These are phyloP conservation scores for Tachycineta bicolor DNA, from an alignment of 2,113 vertebrate genomes.

Conservation along the genomic window DNA sequence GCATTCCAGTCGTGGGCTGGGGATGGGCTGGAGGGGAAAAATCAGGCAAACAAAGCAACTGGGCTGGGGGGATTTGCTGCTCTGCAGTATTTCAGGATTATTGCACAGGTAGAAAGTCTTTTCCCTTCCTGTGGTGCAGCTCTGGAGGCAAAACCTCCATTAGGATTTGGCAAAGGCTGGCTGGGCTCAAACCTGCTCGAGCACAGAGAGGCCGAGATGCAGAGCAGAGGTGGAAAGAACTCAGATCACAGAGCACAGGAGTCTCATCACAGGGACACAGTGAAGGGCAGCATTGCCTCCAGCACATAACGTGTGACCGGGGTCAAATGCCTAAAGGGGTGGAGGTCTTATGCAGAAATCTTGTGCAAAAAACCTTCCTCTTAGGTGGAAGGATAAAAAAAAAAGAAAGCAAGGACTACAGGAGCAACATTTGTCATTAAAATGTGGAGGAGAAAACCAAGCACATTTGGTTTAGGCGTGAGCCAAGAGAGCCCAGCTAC, in stretches of 20 bases:
- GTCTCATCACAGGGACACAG: background rate
- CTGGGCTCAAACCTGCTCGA: background rate
- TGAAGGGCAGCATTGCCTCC: background rate
- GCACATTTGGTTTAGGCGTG: background rate
- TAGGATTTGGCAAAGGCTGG: background rate
- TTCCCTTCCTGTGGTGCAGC: background rate
- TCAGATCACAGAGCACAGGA: background rate
- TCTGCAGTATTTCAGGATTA: background rate
- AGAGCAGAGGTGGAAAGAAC: background rate
- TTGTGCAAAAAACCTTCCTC: background rate
- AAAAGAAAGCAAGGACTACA: background rate
- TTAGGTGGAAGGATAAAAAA: background rate
- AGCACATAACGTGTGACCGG: background rate
- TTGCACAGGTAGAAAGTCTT: background rate
- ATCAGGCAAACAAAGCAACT: fast-evolving
- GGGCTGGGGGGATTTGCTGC: background rate
- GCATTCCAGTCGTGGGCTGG: fast-evolving
- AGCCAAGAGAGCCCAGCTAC: background rate
- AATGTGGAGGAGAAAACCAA: background rate
- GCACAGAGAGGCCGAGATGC: background rate
- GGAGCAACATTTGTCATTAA: background rate
- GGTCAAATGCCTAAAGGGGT: background rate
- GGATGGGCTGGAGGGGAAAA: background rate
- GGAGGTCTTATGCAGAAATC: background rate
- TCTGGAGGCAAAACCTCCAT: background rate